Evolutionary conservation across 2,888 invertebrate genomes (phyloP).

Genomic region (Craniophora ligustri): DNA sequence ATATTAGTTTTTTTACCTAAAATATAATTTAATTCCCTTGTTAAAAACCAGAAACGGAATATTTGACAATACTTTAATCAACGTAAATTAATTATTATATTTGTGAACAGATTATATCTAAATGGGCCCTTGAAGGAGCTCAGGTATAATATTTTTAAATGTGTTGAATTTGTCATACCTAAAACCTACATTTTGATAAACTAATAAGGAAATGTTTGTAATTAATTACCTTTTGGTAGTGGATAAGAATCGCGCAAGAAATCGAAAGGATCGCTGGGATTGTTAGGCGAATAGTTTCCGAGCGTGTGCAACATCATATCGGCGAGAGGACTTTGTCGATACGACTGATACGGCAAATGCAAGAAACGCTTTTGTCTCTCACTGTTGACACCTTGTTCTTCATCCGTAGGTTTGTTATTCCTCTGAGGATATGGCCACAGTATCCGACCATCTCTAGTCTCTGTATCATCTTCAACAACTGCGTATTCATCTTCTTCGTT

Average conservation of each 20-base stretch:
- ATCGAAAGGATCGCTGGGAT: conserved; percentile 77
- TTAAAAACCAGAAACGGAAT: too few species aligned
- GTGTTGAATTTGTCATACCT: too few species aligned
- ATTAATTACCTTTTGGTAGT: conserved; percentile 76
- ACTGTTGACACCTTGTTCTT: conserved; percentile 24
- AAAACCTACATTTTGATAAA: too few species aligned
- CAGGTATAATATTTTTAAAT: too few species aligned
- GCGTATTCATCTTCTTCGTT: conserved; percentile 63
- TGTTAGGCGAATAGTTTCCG: conserved; percentile 66
- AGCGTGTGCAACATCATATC: conserved; percentile 78
- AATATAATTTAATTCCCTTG: too few species aligned
- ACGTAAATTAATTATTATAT: too few species aligned
- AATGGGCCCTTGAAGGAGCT: too few species aligned
- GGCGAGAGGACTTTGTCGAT: conserved; percentile 76
- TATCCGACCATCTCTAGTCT: conserved; percentile 63
- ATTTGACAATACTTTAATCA: too few species aligned
- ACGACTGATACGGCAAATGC: conserved; percentile 65
- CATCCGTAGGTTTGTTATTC: conserved; percentile 33
- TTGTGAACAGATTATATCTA: too few species aligned
- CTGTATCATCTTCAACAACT: conserved; percentile 62
- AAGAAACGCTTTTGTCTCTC: conserved; percentile 65
- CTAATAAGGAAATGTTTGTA: too few species aligned
- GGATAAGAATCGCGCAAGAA: conserved; percentile 80
- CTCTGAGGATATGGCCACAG: conserved; percentile 73
- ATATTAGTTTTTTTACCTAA: too few species aligned